Evolutionary conservation across 2,888 invertebrate species (phyloP).

Genomic region (Sacculina carcini): DNA sequence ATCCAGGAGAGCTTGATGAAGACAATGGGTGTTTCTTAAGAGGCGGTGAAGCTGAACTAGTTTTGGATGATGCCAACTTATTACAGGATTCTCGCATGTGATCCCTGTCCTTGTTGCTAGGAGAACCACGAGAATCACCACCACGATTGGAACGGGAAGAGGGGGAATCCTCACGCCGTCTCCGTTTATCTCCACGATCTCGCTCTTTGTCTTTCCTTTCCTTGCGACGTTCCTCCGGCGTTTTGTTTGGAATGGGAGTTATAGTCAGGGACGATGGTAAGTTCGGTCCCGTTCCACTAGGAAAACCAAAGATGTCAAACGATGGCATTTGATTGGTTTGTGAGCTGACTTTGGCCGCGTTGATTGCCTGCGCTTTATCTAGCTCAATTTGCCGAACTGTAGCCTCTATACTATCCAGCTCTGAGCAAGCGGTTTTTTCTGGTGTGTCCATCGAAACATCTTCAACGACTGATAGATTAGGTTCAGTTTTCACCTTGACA

Average conservation of each 20-base stretch:
- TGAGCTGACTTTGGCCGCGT: background rate
- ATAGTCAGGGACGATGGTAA: conserved; percentile 60
- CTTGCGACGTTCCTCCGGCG: conserved; percentile 10
- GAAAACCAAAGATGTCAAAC: conserved; percentile 54
- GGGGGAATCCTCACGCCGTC: conserved; percentile 13
- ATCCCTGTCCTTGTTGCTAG: background rate
- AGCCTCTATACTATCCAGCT: background rate
- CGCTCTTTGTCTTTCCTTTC: conserved; percentile 12
- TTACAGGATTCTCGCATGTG: conserved; percentile 6
- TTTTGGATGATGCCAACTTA: conserved; percentile 10
- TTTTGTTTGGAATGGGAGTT: conserved; percentile 34
- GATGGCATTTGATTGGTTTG: conserved; percentile 28
- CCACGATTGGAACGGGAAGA: conserved; percentile 1
- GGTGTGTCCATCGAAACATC: no score
- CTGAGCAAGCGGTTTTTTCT: no score
- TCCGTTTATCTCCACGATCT: conserved; percentile 14
- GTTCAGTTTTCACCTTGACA: no score
- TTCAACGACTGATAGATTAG: no score
- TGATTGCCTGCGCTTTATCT: background rate
- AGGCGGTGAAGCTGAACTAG: conserved; percentile 10
- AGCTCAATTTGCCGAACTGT: background rate
- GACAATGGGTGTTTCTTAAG: conserved; percentile 10
- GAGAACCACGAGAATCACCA: background rate
- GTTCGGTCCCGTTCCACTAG: conserved; percentile 24
- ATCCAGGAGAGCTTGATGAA: conserved; percentile 5